Evolutionary conservation across 1,140 invertebrate species (phyloP), one percentile per base, ranked within the genome.

Genomic region (Heliconius eleuchia): DNA sequence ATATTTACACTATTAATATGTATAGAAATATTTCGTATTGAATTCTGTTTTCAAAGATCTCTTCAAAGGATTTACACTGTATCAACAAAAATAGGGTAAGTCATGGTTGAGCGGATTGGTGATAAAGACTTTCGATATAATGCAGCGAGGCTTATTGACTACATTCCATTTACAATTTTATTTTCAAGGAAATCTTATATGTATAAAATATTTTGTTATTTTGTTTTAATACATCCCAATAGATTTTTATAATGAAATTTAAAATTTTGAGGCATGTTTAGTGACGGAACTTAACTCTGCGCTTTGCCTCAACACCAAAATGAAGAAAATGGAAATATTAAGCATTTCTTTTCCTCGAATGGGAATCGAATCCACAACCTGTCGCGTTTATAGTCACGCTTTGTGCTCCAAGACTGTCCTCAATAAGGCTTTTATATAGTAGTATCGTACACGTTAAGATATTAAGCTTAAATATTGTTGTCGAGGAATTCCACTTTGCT

Each of bases 401-500:
- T 42, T 13, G 11, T 42, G 42, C 11, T 11, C 34, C 34, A 34
- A 4, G 0, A 42, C 9, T 13, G 42, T 2, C 42, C 42, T 3
- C 11, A 46, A 46, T 13, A 46, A 13, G 2, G 42, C 42, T 46
- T 46, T 46, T 46, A 16, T 46, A 52, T 23, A 23, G 23, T 23
- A 74, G 50, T 46, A 30, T 42, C n/a, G 52, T 77, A 50, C 70
- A 66, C 81, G 80, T 75, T 71, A 75, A 80, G 81, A 84, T 86
- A 84, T 84, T 87, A 86, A 82, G 80, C 86, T 73, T 77, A 85
- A 87, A 85, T 85, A 87, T 85, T 84, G 87, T 89, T 86, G 84
- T 77, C 86, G 85, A 86, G 87, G 86, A 86, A 89, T 87, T 89
- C 85, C 84, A 79, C 80, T 85, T 84, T 85, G 84, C 71, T 81